A percentile compares a stretch with the other conserved stretches of the same genome.
Evolutionary conservation across 2,888 invertebrate genomes (phyloP).

Genomic region (Linnaemya tessellans): DNA sequence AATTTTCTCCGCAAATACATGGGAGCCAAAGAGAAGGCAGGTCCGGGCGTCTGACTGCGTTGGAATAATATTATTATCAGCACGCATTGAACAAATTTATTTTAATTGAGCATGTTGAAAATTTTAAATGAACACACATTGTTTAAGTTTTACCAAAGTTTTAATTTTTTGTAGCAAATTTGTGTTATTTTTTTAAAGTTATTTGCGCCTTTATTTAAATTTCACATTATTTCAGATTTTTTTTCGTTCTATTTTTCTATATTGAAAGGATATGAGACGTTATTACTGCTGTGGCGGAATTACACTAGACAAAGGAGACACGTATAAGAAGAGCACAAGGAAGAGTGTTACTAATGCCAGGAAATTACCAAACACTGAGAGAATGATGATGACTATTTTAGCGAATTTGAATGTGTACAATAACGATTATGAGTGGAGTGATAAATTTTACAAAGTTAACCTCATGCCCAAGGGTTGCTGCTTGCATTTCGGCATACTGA

Average conservation of each 20-base stretch:
- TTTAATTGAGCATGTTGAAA: slow-evolving; percentile 70
- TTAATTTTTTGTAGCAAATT: slow-evolving; percentile 24
- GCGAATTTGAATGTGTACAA: slow-evolving; percentile 4
- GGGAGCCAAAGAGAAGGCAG: background rate
- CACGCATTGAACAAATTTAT: slow-evolving; percentile 70
- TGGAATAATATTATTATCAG: slow-evolving; percentile 61
- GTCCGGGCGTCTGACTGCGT: background rate
- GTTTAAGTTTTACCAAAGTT: slow-evolving; percentile 44
- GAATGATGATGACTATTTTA: slow-evolving; percentile 13
- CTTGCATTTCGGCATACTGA: slow-evolving; percentile 65
- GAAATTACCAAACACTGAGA: background rate
- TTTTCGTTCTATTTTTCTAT: background rate
- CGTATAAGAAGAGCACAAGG: background rate
- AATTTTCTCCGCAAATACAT: background rate
- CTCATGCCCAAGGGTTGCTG: slow-evolving; percentile 51
- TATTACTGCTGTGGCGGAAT: slow-evolving; percentile 48
- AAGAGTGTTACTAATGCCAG: slow-evolving; percentile 15
- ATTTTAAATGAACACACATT: slow-evolving; percentile 64
- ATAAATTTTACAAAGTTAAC: slow-evolving; percentile 54
- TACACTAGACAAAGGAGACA: slow-evolving; percentile 29
- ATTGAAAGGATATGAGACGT: slow-evolving; percentile 47
- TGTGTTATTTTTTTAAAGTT: background rate
- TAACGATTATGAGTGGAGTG: slow-evolving; percentile 32
- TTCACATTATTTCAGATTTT: background rate
- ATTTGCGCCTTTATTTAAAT: slow-evolving; percentile 36